Percentiles rank a stretch among this genome's conserved stretches.
These are phyloP conservation scores for Amblyraja radiata DNA, from an alignment of 2,797 vertebrate species.

Conservation along the genomic window DNA sequence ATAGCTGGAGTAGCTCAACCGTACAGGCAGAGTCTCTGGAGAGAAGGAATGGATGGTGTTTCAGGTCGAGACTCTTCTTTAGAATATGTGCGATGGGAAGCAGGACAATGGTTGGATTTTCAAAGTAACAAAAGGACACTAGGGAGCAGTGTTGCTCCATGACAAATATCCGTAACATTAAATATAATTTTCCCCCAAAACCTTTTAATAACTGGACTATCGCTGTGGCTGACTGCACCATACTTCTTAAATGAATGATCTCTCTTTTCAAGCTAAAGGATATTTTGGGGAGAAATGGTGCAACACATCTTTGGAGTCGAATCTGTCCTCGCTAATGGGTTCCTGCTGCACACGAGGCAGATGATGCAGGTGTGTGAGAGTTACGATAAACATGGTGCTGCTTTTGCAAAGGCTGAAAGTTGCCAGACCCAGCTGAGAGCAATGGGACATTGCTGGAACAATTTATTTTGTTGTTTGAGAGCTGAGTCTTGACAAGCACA, in stretches of 20 bases:
- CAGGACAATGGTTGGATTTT: not conserved
- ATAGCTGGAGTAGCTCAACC: too few relatives aligned
- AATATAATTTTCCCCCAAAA: not conserved
- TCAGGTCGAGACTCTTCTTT: too few relatives aligned
- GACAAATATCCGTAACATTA: not conserved
- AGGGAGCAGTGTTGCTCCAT: slow-evolving; percentile 12
- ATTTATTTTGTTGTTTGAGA: not conserved
- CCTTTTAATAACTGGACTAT: not conserved
- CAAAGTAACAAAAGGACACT: not conserved
- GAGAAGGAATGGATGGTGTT: too few relatives aligned
- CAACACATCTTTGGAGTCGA: not conserved
- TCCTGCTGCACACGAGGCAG: not conserved
- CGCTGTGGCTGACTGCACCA: not conserved
- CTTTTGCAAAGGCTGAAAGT: too few relatives aligned
- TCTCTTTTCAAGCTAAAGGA: not conserved
- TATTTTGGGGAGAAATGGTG: not conserved
- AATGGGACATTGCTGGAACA: not conserved
- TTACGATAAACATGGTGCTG: too few relatives aligned
- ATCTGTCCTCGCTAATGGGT: not conserved
- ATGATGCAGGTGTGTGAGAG: not conserved
- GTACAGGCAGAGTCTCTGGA: too few relatives aligned
- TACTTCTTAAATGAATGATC: not conserved
- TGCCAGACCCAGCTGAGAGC: not conserved
- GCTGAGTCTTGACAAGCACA: not conserved
- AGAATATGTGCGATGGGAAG: not conserved